Percentiles rank a stretch among this genome's conserved stretches.
Evolutionary conservation across 2,888 invertebrate genomes (phyloP).

Genomic region (Aporophyla nigra): DNA sequence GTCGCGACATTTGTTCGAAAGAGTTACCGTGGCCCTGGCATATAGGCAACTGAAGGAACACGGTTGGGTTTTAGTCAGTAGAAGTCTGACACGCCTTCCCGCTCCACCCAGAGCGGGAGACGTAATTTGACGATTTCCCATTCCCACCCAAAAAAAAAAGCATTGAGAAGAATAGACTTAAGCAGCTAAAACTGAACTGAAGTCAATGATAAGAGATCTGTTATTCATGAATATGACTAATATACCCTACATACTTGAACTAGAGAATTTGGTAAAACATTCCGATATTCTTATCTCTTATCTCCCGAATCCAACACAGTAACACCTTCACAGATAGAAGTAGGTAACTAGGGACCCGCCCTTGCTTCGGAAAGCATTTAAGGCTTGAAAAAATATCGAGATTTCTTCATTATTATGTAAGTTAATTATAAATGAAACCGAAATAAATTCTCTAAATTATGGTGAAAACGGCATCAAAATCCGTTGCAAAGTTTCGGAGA

Average conservation of each 20-base stretch:
- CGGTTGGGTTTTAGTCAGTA: too few relatives aligned
- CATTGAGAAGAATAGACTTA: too few relatives aligned
- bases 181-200: neutral
- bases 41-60: too few relatives aligned
- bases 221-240: slow-evolving; percentile 12
- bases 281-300: slow-evolving; percentile 7
- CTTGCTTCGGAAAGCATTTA: neutral
- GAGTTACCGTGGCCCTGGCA: too few relatives aligned
- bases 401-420: neutral
- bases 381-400: neutral
- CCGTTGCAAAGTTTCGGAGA: neutral
- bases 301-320: neutral
- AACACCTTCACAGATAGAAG: neutral
- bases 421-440: neutral
- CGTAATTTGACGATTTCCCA: too few relatives aligned
- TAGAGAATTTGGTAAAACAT: neutral
- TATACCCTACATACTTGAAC: slow-evolving; percentile 9
- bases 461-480: neutral
- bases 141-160: too few relatives aligned
- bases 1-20: too few relatives aligned
- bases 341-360: neutral
- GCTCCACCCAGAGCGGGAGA: too few relatives aligned
- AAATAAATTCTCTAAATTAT: neutral
- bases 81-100: too few relatives aligned
- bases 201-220: neutral